These are phyloP conservation scores for Himalopsyche tibetana DNA, from an alignment of 2,888 invertebrate species.

Conservation along the genomic window DNA sequence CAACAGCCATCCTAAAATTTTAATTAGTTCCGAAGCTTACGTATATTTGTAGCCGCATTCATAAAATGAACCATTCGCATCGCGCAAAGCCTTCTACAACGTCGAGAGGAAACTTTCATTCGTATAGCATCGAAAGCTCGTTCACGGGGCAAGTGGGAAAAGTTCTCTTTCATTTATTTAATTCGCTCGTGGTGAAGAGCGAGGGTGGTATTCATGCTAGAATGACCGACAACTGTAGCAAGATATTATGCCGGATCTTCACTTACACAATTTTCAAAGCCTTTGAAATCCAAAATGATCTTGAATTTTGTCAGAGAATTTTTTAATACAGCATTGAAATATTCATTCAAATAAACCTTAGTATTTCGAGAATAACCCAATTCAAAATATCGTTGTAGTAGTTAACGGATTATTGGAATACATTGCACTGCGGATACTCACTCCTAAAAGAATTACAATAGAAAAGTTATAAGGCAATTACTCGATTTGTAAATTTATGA, in stretches of 20 bases:
- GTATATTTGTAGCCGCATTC: slow-evolving; percentile 15
- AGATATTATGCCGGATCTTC: slow-evolving; percentile 1
- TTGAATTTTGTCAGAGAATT: background rate
- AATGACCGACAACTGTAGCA: slow-evolving; percentile 23
- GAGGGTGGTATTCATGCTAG: slow-evolving; percentile 3
- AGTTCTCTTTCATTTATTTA: slow-evolving; percentile 27
- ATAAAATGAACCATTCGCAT: slow-evolving; percentile 2
- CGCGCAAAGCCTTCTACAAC: background rate
- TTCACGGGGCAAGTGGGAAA: slow-evolving; percentile 27
- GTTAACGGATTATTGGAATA: no score
- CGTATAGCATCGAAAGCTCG: slow-evolving; percentile 9
- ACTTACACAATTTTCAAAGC: slow-evolving; percentile 15
- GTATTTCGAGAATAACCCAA: no score
- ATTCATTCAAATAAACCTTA: background rate
- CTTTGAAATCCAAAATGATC: slow-evolving; percentile 9
- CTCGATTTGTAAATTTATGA: no score
- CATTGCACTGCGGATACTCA: no score
- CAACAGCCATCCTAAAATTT: slow-evolving; percentile 1
- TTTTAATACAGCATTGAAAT: background rate
- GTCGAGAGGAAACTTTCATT: background rate
- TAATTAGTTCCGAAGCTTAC: slow-evolving; percentile 22
- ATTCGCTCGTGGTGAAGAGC: background rate
- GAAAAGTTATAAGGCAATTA: no score
- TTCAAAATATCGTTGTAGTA: no score
- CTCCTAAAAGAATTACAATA: no score